A percentile compares a stretch with the other conserved stretches of the same genome.
These are phyloP conservation scores for Macrotis lagotis DNA, from an alignment of 2,113 vertebrate species.

Conservation along the genomic window DNA sequence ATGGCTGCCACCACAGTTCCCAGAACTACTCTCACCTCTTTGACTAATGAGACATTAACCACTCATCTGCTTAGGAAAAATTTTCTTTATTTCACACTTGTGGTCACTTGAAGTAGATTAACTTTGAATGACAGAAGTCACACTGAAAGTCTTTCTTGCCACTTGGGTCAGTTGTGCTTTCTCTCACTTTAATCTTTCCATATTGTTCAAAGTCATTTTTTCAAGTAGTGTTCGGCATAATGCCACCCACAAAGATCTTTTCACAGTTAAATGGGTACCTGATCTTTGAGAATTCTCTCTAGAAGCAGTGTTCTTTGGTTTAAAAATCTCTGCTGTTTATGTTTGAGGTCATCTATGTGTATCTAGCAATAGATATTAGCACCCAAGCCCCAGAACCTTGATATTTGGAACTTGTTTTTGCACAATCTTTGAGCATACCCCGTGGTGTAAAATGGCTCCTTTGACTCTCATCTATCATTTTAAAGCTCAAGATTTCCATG, in stretches of 20 bases:
- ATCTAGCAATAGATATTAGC: neutral
- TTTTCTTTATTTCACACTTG: neutral
- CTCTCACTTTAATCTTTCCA: neutral
- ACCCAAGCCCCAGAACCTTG: neutral
- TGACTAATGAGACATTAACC: neutral
- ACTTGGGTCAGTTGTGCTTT: neutral
- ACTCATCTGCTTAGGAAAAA: neutral
- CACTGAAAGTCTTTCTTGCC: neutral
- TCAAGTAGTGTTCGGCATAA: neutral
- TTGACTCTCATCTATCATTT: neutral
- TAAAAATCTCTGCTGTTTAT: neutral
- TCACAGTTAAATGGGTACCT: neutral
- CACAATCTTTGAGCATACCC: neutral
- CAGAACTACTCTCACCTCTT: neutral
- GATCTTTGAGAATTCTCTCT: neutral
- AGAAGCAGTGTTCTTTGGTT: neutral
- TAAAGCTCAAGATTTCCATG: neutral
- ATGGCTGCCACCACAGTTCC: neutral
- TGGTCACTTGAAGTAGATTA: neutral
- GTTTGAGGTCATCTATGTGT: neutral
- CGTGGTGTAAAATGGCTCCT: neutral
- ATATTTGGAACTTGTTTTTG: neutral
- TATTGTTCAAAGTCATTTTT: neutral
- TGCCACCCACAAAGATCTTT: neutral
- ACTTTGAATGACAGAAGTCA: neutral